Percentiles rank a stretch among this genome's conserved stretches.
Conservation (phyloP, 2,888 invertebrate species). For the Drosophila mulleri region DNA sequence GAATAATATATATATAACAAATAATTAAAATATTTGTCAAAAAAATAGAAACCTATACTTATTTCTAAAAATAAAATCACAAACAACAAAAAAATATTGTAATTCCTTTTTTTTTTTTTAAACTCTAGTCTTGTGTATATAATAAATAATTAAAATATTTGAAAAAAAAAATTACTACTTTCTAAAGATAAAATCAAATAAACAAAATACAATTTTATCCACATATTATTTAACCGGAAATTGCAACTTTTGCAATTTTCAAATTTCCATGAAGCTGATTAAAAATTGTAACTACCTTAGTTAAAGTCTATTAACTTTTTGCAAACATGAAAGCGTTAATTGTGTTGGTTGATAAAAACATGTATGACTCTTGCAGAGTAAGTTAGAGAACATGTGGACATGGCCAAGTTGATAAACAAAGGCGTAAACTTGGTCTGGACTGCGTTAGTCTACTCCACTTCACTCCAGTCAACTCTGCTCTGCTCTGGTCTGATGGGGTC, state of each 20-base stretch:
- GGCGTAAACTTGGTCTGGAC: constrained; percentile 58
- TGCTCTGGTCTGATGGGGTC: not conserved
- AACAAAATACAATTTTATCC: no score
- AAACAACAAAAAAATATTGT: no score
- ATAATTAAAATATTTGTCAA: no score
- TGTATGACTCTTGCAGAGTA: not conserved
- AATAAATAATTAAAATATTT: no score
- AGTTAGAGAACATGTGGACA: constrained; percentile 29
- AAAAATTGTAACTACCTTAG: constrained; percentile 4
- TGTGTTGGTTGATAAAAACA: constrained; percentile 1
- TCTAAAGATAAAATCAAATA: not conserved
- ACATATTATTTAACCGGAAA: not conserved
- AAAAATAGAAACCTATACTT: no score
- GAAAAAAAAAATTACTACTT: no score
- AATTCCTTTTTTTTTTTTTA: no score
- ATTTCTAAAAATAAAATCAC: no score
- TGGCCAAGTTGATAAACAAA: constrained; percentile 70
- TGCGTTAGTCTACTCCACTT: not conserved
- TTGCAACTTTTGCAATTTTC: constrained; percentile 13
- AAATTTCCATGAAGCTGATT: constrained; percentile 1
- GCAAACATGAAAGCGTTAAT: constrained; percentile 25
- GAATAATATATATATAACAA: no score
- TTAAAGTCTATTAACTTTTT: not conserved
- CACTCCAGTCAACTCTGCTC: no score
- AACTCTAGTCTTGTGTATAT: no score